These are phyloP conservation scores for Ceuthmochares aereus DNA, from an alignment of 2,113 vertebrate genomes.

Conservation along the genomic window DNA sequence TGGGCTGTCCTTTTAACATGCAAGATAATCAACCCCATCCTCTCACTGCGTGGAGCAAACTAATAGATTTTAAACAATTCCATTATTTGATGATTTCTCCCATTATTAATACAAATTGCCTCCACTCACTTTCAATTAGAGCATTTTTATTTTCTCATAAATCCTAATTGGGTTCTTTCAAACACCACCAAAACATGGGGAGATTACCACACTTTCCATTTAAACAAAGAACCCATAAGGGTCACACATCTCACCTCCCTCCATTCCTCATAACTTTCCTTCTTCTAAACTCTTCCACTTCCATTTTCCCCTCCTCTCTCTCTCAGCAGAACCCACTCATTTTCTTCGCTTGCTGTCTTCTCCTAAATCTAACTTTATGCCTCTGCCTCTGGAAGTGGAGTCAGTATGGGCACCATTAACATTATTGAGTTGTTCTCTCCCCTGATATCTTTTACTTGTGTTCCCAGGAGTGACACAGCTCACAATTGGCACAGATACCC, in stretches of 20 bases:
- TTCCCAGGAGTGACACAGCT: neutral
- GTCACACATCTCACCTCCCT: neutral
- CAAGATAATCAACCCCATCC: slow-evolving; percentile 62
- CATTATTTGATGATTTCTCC: slow-evolving; percentile 64
- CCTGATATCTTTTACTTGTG: neutral
- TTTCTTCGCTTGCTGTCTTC: neutral
- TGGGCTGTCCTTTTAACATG: neutral
- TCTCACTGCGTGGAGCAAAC: slow-evolving; percentile 54
- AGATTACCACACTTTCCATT: neutral
- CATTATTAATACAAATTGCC: slow-evolving; percentile 77
- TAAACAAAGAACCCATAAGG: neutral
- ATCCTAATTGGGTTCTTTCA: slow-evolving; percentile 69
- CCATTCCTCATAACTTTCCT: neutral
- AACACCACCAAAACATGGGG: slow-evolving; percentile 12
- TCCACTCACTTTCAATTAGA: slow-evolving; percentile 70
- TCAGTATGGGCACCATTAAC: neutral
- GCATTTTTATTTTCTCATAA: slow-evolving; percentile 75
- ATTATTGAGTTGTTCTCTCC: neutral
- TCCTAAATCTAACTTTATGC: neutral
- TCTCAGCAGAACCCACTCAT: neutral
- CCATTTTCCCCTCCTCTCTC: neutral
- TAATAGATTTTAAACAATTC: slow-evolving; percentile 72
- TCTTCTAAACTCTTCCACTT: neutral
- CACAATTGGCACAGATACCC: neutral
- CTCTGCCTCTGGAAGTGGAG: neutral